Evolutionary conservation across 2,888 invertebrate genomes (phyloP).

Genomic region (Pheosia gnoma): DNA sequence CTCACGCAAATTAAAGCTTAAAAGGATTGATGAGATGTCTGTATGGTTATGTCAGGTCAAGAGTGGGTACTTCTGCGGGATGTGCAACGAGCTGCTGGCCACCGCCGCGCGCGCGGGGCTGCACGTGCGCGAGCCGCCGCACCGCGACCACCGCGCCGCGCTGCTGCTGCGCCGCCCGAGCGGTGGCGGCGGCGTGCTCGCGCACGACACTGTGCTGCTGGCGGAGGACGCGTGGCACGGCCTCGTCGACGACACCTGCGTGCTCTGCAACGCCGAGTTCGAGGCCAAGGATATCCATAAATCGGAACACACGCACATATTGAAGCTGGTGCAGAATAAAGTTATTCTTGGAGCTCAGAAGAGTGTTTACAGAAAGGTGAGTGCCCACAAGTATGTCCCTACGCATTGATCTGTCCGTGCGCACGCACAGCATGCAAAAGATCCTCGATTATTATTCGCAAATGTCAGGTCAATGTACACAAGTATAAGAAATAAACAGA

Average conservation of each 20-base stretch:
- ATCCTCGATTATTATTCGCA: no score
- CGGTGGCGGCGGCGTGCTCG: background rate
- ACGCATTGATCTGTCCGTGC: no score
- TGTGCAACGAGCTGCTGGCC: conserved; percentile 47
- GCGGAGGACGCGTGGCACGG: conserved; percentile 56
- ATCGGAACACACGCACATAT: conserved; percentile 39
- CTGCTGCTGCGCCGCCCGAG: conserved; percentile 25
- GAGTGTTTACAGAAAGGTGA: conserved; percentile 55
- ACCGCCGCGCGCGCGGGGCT: conserved; percentile 26
- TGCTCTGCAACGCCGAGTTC: conserved; percentile 55
- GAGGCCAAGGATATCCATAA: conserved; percentile 45
- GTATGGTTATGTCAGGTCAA: background rate
- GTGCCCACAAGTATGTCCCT: background rate
- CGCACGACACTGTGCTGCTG: conserved; percentile 24
- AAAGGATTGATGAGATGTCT: no score
- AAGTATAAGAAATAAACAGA: no score
- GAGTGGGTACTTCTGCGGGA: conserved; percentile 49
- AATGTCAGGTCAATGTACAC: no score
- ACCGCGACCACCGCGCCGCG: background rate
- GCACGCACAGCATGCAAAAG: no score
- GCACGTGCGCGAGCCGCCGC: background rate
- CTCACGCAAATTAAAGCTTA: no score
- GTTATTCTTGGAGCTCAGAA: conserved; percentile 37
- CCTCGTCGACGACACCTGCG: conserved; percentile 49
- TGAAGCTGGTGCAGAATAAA: conserved; percentile 55